These are phyloP conservation scores for Sminthurides bifidus DNA, from an alignment of 1,140 invertebrate genomes.

Conservation along the genomic window DNA sequence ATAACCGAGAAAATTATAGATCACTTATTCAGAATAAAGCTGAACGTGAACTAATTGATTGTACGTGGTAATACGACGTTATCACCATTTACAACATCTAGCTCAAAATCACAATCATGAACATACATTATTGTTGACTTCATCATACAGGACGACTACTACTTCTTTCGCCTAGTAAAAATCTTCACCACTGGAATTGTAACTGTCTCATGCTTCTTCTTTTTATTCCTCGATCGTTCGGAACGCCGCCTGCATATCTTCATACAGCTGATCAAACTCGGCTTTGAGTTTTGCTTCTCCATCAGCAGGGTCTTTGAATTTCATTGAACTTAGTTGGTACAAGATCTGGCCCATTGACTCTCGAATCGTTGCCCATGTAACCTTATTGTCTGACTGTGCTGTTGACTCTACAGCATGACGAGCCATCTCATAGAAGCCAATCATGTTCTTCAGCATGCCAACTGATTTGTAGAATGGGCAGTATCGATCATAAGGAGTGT, in stretches of 20 bases:
- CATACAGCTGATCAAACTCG: constrained; percentile 88
- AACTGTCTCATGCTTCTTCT: not conserved
- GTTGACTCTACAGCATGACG: constrained; percentile 95
- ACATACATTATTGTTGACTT: not conserved
- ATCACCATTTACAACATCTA: not conserved
- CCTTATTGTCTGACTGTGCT: constrained; percentile 96
- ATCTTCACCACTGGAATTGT: not conserved
- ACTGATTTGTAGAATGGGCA: constrained; percentile 99
- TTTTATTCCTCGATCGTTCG: constrained; percentile 93
- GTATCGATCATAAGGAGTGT: constrained; percentile 92
- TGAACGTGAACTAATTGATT: not conserved
- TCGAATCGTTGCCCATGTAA: constrained; percentile 94
- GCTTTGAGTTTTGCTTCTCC: constrained; percentile 94
- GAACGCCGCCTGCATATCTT: constrained; percentile 93
- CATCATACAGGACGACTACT: too few species aligned
- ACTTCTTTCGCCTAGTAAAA: not conserved
- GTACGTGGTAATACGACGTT: not conserved
- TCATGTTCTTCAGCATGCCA: constrained; percentile 97
- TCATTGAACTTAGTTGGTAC: constrained; percentile 98
- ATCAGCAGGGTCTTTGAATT: constrained; percentile 98
- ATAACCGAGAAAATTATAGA: too few species aligned
- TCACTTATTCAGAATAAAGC: too few species aligned
- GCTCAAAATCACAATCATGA: not conserved
- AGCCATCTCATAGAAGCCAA: constrained; percentile 90
- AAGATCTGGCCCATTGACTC: constrained; percentile 93